These are phyloP conservation scores for Dunckerocampus dactyliophorus DNA, from an alignment of 2,113 vertebrate genomes.

Conservation along the genomic window DNA sequence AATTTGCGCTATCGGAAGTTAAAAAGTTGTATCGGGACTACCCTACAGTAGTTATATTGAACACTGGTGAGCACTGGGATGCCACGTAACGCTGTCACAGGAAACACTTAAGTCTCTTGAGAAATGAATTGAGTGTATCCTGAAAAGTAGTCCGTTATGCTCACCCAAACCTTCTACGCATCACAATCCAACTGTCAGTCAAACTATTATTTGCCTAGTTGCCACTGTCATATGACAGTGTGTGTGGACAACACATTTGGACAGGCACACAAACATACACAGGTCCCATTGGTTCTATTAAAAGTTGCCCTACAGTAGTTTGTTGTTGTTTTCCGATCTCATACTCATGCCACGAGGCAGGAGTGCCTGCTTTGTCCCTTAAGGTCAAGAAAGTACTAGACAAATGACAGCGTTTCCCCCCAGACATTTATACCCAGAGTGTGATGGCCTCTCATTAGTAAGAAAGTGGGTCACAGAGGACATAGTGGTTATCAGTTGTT, in stretches of 20 bases:
- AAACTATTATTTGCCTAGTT: slow-evolving; percentile 7
- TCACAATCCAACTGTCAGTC: slow-evolving; percentile 50
- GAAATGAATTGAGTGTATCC: slow-evolving; percentile 49
- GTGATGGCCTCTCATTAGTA: slow-evolving; percentile 69
- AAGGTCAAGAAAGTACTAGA: slow-evolving; percentile 63
- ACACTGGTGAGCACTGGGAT: slow-evolving; percentile 54
- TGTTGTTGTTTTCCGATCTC: slow-evolving; percentile 49
- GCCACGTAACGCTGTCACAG: slow-evolving; percentile 34
- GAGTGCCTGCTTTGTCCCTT: slow-evolving; percentile 48
- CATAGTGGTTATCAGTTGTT: slow-evolving; percentile 57
- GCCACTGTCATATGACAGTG: slow-evolving; percentile 14
- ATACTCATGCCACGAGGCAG: slow-evolving; percentile 57
- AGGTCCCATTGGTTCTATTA: slow-evolving; percentile 67
- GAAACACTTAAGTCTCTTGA: slow-evolving; percentile 33
- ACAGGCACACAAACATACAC: slow-evolving; percentile 30
- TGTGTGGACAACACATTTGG: not conserved
- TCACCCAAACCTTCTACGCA: slow-evolving; percentile 28
- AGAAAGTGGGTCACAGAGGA: slow-evolving; percentile 62
- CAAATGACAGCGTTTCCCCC: slow-evolving; percentile 54
- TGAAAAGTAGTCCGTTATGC: slow-evolving; percentile 31
- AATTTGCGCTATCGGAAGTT: no score
- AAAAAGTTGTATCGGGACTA: no score
- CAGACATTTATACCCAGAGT: slow-evolving; percentile 43
- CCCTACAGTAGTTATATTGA: slow-evolving; percentile 49
- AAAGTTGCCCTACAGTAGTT: slow-evolving; percentile 69